A percentile compares a stretch with the other conserved stretches of the same genome.
Evolutionary conservation across 2,797 vertebrate genomes (phyloP).

Genomic region (Macrochelys suwanniensis): DNA sequence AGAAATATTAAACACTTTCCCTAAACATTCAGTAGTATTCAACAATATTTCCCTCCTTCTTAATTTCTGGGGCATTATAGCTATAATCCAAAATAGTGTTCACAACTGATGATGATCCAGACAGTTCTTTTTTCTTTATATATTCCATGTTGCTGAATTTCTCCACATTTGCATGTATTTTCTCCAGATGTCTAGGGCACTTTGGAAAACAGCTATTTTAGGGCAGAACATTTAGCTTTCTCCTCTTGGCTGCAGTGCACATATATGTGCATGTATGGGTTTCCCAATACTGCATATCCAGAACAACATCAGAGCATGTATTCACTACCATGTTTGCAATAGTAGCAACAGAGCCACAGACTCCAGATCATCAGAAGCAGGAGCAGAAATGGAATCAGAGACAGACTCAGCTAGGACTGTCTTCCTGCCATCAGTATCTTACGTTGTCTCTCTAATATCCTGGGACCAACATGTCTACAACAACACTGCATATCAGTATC

Average conservation of each 20-base stretch:
- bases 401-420: background rate
- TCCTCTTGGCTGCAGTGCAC: background rate
- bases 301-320: background rate
- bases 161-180: no score
- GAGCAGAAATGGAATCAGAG: background rate
- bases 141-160: no score
- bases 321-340: background rate
- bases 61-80: no score
- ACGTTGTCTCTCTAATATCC: background rate
- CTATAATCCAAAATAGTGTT: no score
- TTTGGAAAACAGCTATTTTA: background rate
- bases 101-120: no score
- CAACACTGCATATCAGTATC: background rate
- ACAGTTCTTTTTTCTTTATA: no score
- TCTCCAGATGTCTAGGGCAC: no score
- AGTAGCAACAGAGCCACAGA: background rate
- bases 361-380: background rate
- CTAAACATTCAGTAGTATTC: no score
- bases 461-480: background rate
- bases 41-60: no score
- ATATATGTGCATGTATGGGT: background rate
- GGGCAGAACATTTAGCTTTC: background rate
- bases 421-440: background rate
- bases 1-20: no score
- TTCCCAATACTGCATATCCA: background rate